Conservation (phyloP, 2,113 vertebrate species). For the Perccottus glenii region DNA sequence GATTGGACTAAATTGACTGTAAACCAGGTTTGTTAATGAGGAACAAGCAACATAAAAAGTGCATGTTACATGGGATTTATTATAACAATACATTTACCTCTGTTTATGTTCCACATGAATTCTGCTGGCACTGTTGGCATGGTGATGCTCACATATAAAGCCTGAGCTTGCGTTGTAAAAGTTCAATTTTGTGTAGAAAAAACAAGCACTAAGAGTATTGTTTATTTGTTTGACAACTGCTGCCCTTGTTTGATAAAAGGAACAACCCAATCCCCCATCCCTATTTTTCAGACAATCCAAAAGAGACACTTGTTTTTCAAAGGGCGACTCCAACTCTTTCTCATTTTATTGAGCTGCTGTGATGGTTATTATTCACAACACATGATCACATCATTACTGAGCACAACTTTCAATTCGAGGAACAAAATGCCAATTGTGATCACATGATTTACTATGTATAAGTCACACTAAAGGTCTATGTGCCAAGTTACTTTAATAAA, state of each 20-base stretch:
- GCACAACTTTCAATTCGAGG: conserved; percentile 39
- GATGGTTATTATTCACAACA: conserved; percentile 37
- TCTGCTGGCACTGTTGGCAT: too few species aligned
- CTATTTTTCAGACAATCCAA: conserved; percentile 43
- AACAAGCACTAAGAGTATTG: conserved; percentile 27
- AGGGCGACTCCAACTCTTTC: conserved; percentile 41
- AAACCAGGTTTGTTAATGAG: too few species aligned
- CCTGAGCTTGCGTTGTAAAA: conserved; percentile 22
- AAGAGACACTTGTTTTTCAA: conserved; percentile 47
- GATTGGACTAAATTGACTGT: too few species aligned
- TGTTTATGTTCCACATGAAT: too few species aligned
- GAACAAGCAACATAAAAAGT: too few species aligned
- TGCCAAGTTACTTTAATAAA: too few species aligned
- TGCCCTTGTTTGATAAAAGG: conserved; percentile 71
- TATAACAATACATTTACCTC: too few species aligned
- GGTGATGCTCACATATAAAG: background rate
- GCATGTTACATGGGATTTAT: too few species aligned
- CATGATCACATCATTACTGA: conserved; percentile 45
- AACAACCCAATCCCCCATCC: conserved; percentile 67
- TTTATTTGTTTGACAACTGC: conserved; percentile 65
- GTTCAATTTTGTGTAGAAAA: background rate
- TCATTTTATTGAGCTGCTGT: conserved; percentile 29
- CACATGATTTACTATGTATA: too few species aligned
- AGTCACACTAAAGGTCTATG: too few species aligned
- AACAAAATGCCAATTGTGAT: conserved; percentile 25